Base-by-base conservation (phyloP, 2,113 vertebrate species). In the Corythornis cristatus region DNA sequence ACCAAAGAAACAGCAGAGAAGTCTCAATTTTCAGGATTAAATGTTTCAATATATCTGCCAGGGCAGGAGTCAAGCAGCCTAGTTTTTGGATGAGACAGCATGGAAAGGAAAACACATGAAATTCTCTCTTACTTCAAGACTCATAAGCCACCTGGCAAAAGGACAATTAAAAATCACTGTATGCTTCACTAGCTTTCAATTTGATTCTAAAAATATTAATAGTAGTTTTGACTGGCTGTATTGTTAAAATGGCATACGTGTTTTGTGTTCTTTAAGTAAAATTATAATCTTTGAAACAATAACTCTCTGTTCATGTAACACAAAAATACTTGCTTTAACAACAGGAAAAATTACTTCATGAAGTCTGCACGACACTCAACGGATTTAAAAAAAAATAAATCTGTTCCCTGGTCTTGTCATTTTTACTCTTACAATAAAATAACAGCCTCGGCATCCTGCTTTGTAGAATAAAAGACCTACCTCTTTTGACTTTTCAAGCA, bases 401-500 rank as follows among this genome's bases (percentile, higher is more conserved):
- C 51, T 57, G 48, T 96, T 95, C 88, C 93, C 75, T 91, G 71
- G 57, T 94, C 91, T 85, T 95, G 86, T 94, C 93, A 93, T 87
- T 92, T 97, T 96, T 90, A 94, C 72, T 90, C 89, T 91, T 91
- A 89, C 54, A 96, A 82, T 89, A 92, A 97, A 97, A 97, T 95
- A 97, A 96, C 92, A 97, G 82, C 89, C 76, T 93, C 90, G 80
- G 84, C 91, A 95, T 94, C 94, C 93, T 83, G 81, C 75, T 90
- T 90, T 94, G 88, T 82, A 92, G 80, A 96, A 96, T 93, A 95
- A 97, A 97, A 97, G 77, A 96, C 53, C 86, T 89, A 96, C 74
- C 77, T 96, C 88, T 83, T 97, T 95, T 97, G 93, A 93, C 92
- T 97, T 97, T 89, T 76, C 42, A 93, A 97, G 92, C 79, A 94